A percentile compares a stretch with the other conserved stretches of the same genome.
These are phyloP conservation scores for Labia minor DNA, from an alignment of 2,888 invertebrate species.

Conservation along the genomic window DNA sequence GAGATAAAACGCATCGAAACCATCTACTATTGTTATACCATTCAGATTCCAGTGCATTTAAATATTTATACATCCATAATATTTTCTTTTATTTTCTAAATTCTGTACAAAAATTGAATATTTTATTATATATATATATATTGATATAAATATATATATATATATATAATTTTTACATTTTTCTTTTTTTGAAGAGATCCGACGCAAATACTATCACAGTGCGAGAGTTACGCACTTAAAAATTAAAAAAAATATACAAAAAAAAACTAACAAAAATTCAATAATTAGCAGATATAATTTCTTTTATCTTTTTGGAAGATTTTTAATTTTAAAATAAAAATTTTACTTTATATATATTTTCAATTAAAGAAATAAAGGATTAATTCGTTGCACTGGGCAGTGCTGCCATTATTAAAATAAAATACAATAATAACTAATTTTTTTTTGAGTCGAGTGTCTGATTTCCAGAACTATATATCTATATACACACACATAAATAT, in stretches of 20 bases:
- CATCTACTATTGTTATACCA: not conserved
- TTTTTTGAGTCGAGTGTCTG: not conserved
- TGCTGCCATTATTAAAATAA: slow-evolving; percentile 4
- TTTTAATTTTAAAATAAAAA: not conserved
- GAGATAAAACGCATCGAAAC: not conserved
- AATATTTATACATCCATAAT: not conserved
- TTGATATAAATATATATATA: not conserved
- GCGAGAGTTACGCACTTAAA: not conserved
- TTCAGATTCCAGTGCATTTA: not conserved
- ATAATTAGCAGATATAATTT: not conserved
- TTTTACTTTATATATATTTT: not conserved
- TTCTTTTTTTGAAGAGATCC: not conserved
- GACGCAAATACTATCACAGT: not conserved
- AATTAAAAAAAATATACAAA: too few relatives aligned
- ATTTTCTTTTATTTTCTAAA: not conserved
- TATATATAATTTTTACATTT: not conserved
- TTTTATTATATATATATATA: not conserved
- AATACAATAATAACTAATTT: not conserved
- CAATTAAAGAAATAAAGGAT: not conserved
- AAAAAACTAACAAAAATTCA: not conserved
- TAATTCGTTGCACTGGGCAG: slow-evolving; percentile 7
- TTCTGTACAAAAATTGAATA: not conserved
- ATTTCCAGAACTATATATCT: not conserved
- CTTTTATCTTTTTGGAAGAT: not conserved
- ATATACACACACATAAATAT: too few relatives aligned